Evolutionary conservation across 2,797 vertebrate species (phyloP), one percentile per base, ranked within the genome.

Genomic region (Platyrinchus mystaceus): DNA sequence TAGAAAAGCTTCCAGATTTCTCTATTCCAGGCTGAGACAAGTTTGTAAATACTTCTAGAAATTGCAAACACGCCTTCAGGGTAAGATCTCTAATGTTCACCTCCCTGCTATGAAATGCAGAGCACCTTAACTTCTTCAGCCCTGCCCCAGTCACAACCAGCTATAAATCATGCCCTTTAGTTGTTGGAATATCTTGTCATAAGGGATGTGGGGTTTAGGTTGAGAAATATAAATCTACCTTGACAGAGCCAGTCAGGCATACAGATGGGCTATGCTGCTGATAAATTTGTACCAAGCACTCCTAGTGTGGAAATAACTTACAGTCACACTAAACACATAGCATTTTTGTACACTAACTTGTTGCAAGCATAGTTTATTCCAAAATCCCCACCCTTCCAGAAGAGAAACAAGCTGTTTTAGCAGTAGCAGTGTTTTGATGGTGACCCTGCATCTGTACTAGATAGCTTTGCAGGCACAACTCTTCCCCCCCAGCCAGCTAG

Each of bases 11-110:
- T 90, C 69, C 82, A 89, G 7, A 37, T 91, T 80, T 79, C 80
- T 71, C 63, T 87, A 4, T 69, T 86, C 37, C 77, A 82, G 66
- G 52, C 76, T 79, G 44, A 92, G 73, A 71, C 60, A 87, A 82
- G 46, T 81, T 77, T 70, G 43, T 64, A 93, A 95, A 82, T 44
- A 75, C 20, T 78, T 87, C 21, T 66, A 92, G 60, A 88, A 94
- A 83, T 14, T 87, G 44, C 78, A 43, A 58, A 43, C 46, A 44
- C 0, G 2, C 41, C 66, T 85, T n/a, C 60, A 87, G 46, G 64
- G 36, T 41, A 58, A 91, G 55, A 64, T 36, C 67, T 83, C 44
- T 56, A 34, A 49, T 4, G 13, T 39, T 88, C 27, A 47, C 30
- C 76, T 92, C 55, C 30, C 69, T 71, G 55, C 75, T 47, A 49